phyloP scores from a whole-genome alignment of 2,888 invertebrate species.

The Heteromyza rotundicornis region DNA sequence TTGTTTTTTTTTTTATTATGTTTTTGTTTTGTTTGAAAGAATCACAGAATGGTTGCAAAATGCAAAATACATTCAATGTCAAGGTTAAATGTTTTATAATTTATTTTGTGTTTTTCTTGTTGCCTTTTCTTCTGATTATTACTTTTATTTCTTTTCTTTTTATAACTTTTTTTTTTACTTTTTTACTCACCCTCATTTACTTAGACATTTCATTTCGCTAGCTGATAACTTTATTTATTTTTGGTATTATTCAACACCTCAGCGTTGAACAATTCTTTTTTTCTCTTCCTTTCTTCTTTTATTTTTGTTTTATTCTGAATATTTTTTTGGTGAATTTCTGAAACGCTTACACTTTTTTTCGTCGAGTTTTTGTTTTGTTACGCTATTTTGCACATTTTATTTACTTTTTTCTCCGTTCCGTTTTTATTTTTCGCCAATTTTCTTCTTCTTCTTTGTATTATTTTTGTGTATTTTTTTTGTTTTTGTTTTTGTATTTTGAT shows the following conservation, averaged over 20 bases:
- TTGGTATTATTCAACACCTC: slow-evolving; percentile 24
- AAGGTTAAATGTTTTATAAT: slow-evolving; percentile 40
- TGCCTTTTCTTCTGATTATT: slow-evolving; percentile 11
- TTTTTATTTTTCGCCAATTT: slow-evolving; percentile 6
- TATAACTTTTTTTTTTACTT: slow-evolving; percentile 17
- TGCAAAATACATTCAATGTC: slow-evolving; percentile 49
- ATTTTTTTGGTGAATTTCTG: slow-evolving; percentile 1
- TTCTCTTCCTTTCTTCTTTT: slow-evolving; percentile 1
- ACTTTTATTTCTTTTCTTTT: slow-evolving; percentile 23
- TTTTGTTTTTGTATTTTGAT: neutral
- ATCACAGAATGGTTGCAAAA: slow-evolving; percentile 12
- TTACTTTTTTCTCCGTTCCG: slow-evolving; percentile 7
- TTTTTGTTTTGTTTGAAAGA: slow-evolving; percentile 26
- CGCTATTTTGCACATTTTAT: slow-evolving; percentile 13
- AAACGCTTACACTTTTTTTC: slow-evolving; percentile 1
- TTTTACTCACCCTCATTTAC: slow-evolving; percentile 5
- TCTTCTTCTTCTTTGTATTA: slow-evolving; percentile 13
- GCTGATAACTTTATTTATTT: slow-evolving; percentile 52
- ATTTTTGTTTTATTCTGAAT: slow-evolving; percentile 7
- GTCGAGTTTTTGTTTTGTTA: slow-evolving; percentile 16
- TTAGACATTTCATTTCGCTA: slow-evolving; percentile 9
- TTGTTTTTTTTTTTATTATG: slow-evolving; percentile 13
- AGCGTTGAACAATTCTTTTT: slow-evolving; percentile 13
- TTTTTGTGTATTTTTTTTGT: slow-evolving; percentile 17
- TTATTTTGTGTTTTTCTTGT: neutral